Evolutionary conservation across 2,797 vertebrate genomes (phyloP).

Genomic region (Bovichtus diacanthus): DNA sequence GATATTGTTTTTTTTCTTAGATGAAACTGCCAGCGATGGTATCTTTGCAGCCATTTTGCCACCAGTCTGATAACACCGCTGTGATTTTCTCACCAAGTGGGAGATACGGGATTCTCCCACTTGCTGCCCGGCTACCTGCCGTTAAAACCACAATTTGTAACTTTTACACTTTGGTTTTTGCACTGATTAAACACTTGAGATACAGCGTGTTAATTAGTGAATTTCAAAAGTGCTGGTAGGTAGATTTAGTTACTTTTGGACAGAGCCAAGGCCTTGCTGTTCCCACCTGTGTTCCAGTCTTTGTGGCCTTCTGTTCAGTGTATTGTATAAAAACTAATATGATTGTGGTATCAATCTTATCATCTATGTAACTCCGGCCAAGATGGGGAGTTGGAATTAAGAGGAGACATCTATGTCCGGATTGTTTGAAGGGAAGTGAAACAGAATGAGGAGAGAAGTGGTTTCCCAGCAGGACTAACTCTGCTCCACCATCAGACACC

Average conservation of each 20-base stretch:
- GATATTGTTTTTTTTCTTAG: not conserved
- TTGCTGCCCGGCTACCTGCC: not conserved
- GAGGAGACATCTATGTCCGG: no score
- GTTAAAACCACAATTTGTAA: no score
- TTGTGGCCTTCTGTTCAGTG: not conserved
- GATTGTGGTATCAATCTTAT: not conserved
- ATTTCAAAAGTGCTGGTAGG: not conserved
- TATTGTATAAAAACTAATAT: no score
- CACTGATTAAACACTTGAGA: not conserved
- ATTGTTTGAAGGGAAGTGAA: not conserved
- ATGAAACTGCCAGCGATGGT: not conserved
- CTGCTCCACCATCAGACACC: slow-evolving; percentile 16
- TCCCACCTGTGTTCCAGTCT: not conserved
- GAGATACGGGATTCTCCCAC: no score
- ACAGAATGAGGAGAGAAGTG: not conserved
- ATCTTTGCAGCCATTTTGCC: not conserved
- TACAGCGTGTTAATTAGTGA: not conserved
- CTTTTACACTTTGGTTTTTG: no score
- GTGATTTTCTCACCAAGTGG: not conserved
- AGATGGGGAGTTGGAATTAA: no score
- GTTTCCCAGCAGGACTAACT: not conserved
- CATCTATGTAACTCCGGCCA: no score
- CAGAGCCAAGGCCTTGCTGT: not conserved
- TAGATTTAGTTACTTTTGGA: not conserved
- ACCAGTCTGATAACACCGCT: not conserved